Evolutionary conservation across 2,113 vertebrate genomes (phyloP), one percentile per base, ranked within the genome.

Genomic region (Corythornis madagascariensis): DNA sequence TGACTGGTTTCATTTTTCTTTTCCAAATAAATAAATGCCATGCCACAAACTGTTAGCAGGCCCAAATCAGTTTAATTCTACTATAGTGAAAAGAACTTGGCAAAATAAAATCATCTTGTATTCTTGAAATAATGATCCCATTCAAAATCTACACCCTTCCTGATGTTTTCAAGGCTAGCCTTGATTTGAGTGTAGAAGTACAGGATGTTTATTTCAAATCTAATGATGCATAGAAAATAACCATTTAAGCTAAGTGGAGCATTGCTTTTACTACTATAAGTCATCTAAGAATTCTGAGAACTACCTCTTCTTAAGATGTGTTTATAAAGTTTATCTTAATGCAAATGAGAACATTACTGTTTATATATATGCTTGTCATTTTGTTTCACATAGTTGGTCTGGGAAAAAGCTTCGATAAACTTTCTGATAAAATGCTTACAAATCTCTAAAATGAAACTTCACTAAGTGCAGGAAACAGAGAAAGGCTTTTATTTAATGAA

Each of bases 291-390:
- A 90, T 82, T 92, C 69, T 79, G 52, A 76, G 43, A 90, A 83
- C 55, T 0, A 0, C 50, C 79, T 3, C 33, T 84, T 33, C 14
- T 82, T 90, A 93, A 88, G 16, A 25, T 66, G 6, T 84, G 60
- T 63, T 96, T 86, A 76, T 87, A 92, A 73, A 53, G 17, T 94
- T 95, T 93, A 82, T 96, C 71, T 95, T 92, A 90, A 95, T 93
- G 89, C 74, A 93, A 96, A 96, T 87, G 66, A 87, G 74, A 87
- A 61, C 20, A 29, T 47, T 85, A 43, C 31, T 70, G 31, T 75
- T 90, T 81, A 26, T 93, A 45, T 72, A 70, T 29, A 11, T 57
- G 33, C 20, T 79, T 73, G 59, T 73, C 17, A 79, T 89, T 94
- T 86, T 48, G 22, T 47, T 91, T 65, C 31, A 57, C 17, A 45